Conservation (phyloP, 2,113 vertebrate genomes). For the Campylomormyrus tamandua region DNA sequence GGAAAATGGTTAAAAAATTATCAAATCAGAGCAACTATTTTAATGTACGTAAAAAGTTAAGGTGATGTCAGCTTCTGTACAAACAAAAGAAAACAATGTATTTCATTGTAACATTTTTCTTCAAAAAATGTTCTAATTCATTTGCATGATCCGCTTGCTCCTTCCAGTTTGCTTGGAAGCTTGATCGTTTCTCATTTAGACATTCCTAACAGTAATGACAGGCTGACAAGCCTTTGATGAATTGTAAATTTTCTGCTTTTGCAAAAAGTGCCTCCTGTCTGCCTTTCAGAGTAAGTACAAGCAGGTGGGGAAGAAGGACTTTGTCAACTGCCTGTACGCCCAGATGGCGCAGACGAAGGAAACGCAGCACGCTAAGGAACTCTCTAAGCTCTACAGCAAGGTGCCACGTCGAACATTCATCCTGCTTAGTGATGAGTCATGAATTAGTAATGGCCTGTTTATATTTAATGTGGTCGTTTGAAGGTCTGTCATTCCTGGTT, state of each 20-base stretch:
- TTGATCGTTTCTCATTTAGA: not conserved
- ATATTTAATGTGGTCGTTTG: not conserved
- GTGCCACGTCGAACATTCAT: conserved; percentile 42
- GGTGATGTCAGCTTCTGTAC: not conserved
- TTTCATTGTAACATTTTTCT: not conserved
- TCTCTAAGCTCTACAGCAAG: conserved; percentile 76
- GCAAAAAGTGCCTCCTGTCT: conserved; percentile 19
- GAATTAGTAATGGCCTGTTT: not conserved
- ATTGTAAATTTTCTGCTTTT: not conserved
- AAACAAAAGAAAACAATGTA: not conserved
- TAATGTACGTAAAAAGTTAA: not conserved
- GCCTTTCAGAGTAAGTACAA: conserved; percentile 77
- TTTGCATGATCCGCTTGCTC: not conserved
- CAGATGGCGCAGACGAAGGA: conserved; percentile 82
- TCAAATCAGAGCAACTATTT: not conserved
- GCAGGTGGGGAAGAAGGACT: conserved; percentile 67
- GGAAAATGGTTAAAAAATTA: not conserved
- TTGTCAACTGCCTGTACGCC: conserved; percentile 73
- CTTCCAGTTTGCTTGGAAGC: not conserved
- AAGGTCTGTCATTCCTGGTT: not conserved
- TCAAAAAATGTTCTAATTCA: not conserved
- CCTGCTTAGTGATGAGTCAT: not conserved
- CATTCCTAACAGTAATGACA: not conserved
- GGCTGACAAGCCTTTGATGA: not conserved
- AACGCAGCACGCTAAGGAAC: conserved; percentile 76